These are phyloP conservation scores for Agriopis aurantiaria DNA, from an alignment of 2,888 invertebrate genomes.

Conservation along the genomic window DNA sequence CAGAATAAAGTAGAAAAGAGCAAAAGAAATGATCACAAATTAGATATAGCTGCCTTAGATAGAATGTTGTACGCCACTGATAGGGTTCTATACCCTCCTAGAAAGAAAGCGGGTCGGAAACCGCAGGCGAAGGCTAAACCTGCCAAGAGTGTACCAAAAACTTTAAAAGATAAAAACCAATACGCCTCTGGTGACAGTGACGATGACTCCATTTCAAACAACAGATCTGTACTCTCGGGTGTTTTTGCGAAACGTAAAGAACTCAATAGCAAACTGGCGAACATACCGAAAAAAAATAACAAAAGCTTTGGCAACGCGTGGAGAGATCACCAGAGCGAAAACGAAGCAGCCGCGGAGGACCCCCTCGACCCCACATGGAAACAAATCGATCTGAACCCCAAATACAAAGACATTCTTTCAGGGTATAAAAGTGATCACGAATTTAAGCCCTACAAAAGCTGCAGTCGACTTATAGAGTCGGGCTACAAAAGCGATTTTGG, in stretches of 20 bases:
- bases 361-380: constrained; percentile 88
- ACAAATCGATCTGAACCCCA: constrained; percentile 88
- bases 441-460: constrained; percentile 82
- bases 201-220: constrained; percentile 69
- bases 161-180: constrained; percentile 78
- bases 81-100: constrained; percentile 91
- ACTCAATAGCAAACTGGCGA: constrained; percentile 78
- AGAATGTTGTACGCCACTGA: constrained; percentile 91
- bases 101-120: constrained; percentile 90
- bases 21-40: constrained; percentile 77
- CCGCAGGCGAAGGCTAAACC: constrained; percentile 80
- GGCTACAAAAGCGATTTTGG: constrained; percentile 88
- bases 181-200: constrained; percentile 79
- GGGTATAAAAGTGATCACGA: constrained; percentile 88
- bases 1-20: constrained; percentile 75
- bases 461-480: constrained; percentile 83
- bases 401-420: constrained; percentile 87
- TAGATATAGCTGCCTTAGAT: constrained; percentile 87
- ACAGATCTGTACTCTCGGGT: constrained; percentile 79
- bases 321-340: constrained; percentile 83
- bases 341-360: constrained; percentile 84
- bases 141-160: constrained; percentile 67
- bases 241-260: constrained; percentile 84
- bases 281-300: constrained; percentile 70
- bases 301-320: constrained; percentile 76